phyloP scores from a whole-genome alignment of 2,888 invertebrate genomes.

The Dexiosoma caninum region DNA sequence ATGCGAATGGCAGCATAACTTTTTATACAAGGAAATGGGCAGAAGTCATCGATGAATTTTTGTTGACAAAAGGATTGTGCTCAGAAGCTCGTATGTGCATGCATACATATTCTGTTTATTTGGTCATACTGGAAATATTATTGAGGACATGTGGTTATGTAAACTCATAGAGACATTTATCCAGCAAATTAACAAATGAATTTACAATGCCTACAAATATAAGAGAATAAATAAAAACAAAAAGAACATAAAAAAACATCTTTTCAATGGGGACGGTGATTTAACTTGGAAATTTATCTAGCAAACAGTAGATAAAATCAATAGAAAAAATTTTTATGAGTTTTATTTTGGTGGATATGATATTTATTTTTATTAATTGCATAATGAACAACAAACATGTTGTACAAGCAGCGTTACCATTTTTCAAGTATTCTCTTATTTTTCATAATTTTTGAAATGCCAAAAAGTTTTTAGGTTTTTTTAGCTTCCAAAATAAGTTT shows the following conservation, averaged over 20 bases:
- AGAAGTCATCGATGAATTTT: background rate
- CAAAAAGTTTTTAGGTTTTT: no score
- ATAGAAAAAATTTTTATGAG: background rate
- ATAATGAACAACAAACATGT: conserved; percentile 19
- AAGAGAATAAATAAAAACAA: conserved; percentile 15
- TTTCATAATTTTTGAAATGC: no score
- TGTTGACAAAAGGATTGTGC: background rate
- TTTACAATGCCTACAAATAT: conserved; percentile 56
- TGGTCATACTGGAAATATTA: conserved; percentile 25
- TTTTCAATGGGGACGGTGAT: conserved; percentile 8
- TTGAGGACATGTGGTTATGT: conserved; percentile 57
- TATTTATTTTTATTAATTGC: conserved; percentile 37
- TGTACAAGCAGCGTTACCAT: no score
- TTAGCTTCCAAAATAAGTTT: no score
- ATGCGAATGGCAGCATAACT: conserved; percentile 22
- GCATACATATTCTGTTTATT: background rate
- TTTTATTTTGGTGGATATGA: conserved; percentile 17
- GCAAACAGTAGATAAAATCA: background rate
- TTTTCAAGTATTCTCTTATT: no score
- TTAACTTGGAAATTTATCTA: conserved; percentile 60
- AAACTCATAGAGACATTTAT: conserved; percentile 66
- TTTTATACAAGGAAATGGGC: background rate
- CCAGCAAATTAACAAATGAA: conserved; percentile 69
- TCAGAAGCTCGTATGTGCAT: background rate
- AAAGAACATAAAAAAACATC: background rate